Evolutionary conservation across 2,888 invertebrate species (phyloP).

Genomic region (Cistogaster globosa): DNA sequence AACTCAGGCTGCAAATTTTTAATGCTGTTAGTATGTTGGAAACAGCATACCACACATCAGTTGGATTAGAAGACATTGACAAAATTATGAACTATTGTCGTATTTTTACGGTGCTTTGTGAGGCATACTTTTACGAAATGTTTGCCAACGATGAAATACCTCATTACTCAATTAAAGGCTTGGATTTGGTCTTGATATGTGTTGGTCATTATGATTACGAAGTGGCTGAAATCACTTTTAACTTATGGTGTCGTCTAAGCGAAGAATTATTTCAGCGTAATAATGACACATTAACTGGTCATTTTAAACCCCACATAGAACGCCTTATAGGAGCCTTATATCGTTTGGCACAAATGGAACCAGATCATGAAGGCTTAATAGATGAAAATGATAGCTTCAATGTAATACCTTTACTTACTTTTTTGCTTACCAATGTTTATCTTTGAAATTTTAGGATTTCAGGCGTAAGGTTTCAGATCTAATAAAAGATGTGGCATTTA

Average conservation of each 20-base stretch:
- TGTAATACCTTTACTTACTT: slow-evolving; percentile 81
- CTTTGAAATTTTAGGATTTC: slow-evolving; percentile 85
- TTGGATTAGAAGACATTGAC: slow-evolving; percentile 96
- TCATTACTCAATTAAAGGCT: slow-evolving; percentile 91
- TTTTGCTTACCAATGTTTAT: not conserved
- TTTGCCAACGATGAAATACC: slow-evolving; percentile 86
- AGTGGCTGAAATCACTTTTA: slow-evolving; percentile 96
- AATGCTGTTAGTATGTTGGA: slow-evolving; percentile 91
- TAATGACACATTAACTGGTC: slow-evolving; percentile 89
- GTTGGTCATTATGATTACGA: slow-evolving; percentile 99
- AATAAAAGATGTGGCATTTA: slow-evolving; percentile 98
- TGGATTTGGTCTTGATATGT: slow-evolving; percentile 95
- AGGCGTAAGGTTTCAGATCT: slow-evolving; percentile 94
- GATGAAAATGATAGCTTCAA: slow-evolving; percentile 93
- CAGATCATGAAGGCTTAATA: slow-evolving; percentile 94
- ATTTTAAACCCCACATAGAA: slow-evolving; percentile 95
- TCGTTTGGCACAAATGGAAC: slow-evolving; percentile 97
- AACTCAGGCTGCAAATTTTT: slow-evolving; percentile 91
- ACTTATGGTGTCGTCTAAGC: slow-evolving; percentile 97
- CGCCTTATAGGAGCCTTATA: slow-evolving; percentile 94
- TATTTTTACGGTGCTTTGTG: slow-evolving; percentile 94
- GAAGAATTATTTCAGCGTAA: slow-evolving; percentile 96
- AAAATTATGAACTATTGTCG: slow-evolving; percentile 97
- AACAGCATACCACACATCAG: slow-evolving; percentile 94
- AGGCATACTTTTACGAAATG: slow-evolving; percentile 94